Evolutionary conservation across 1,140 invertebrate species (phyloP).

Genomic region (Bombyx mandarina): DNA sequence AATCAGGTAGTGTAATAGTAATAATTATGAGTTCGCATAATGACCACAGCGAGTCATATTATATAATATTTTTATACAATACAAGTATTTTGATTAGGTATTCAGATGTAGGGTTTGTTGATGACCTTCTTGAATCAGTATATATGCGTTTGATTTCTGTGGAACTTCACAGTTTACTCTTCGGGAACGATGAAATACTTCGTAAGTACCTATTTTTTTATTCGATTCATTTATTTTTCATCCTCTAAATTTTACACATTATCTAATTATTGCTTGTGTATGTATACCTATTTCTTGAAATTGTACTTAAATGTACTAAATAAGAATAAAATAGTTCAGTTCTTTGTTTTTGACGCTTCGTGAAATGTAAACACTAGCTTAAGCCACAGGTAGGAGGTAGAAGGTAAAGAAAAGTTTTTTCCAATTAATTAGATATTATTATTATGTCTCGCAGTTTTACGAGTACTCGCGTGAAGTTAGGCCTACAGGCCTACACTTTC

Average conservation of each 20-base stretch:
- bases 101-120: constrained; percentile 37
- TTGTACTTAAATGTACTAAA: neutral
- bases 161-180: constrained; percentile 52
- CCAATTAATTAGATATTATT: neutral
- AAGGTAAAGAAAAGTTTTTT: neutral
- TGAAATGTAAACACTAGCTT: too few species aligned
- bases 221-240: neutral
- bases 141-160: constrained; percentile 46
- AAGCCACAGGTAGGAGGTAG: neutral
- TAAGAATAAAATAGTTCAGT: too few species aligned
- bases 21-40: neutral
- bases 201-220: constrained; percentile 38
- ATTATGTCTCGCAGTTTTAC: neutral
- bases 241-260: neutral
- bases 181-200: constrained; percentile 64
- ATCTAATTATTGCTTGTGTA: neutral
- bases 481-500: neutral
- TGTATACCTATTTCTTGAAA: neutral
- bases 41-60: constrained; percentile 13
- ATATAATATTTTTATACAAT: constrained; percentile 23
- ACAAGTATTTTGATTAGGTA: constrained; percentile 46
- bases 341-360: too few species aligned
- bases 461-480: neutral
- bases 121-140: constrained; percentile 49
- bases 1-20: neutral